Evolutionary conservation across 2,888 invertebrate species (phyloP).

Genomic region (Xiphydria camelus): DNA sequence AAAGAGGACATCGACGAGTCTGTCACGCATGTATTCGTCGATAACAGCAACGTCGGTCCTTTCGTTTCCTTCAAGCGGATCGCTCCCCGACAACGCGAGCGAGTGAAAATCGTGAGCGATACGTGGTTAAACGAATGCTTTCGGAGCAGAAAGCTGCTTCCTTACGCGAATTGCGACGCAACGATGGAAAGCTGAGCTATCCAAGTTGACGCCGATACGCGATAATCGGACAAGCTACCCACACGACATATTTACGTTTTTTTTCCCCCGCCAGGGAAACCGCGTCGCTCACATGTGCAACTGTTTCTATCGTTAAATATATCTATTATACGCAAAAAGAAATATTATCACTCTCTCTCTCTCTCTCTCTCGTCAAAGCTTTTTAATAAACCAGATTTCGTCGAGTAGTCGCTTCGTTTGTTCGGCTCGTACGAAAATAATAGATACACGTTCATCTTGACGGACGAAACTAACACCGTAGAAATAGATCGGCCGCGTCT

Average conservation of each 20-base stretch:
- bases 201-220: no score
- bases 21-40: constrained; percentile 41
- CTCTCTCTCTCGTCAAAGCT: background rate
- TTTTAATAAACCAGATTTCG: constrained; percentile 9
- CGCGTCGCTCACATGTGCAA: constrained; percentile 1
- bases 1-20: constrained; percentile 27
- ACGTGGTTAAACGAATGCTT: constrained; percentile 47
- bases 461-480: no score
- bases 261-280: background rate
- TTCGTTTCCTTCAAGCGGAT: background rate
- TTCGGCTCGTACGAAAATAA: no score
- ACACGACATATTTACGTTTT: constrained; percentile 7
- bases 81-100: background rate
- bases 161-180: no score
- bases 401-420: constrained; percentile 11
- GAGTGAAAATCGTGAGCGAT: constrained; percentile 31
- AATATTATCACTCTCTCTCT: background rate
- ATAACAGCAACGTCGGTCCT: constrained; percentile 9
- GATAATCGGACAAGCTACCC: no score
- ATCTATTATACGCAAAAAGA: background rate
- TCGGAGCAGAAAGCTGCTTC: constrained; percentile 23
- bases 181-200: no score
- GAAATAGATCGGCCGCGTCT: constrained; percentile 40
- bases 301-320: constrained; percentile 10
- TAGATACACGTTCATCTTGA: no score